Conservation (phyloP, 2,888 invertebrate species). For the Eilema depressum region DNA sequence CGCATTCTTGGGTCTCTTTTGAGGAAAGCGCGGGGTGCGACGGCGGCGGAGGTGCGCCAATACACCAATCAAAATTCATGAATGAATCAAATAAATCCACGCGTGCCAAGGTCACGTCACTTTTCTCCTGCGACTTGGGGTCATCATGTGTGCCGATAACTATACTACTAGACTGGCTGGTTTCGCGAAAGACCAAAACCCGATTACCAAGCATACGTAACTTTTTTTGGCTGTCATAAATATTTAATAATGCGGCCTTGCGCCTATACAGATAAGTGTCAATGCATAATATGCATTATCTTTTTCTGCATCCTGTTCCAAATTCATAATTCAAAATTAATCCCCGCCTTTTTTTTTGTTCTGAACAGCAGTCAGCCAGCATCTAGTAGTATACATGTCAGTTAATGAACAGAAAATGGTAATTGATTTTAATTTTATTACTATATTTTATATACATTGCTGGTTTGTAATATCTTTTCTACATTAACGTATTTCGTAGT, state of each 20-base stretch:
- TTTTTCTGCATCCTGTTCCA: background rate
- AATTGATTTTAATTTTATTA: background rate
- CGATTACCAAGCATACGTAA: background rate
- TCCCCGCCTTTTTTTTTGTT: background rate
- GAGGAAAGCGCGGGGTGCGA: too few relatives aligned
- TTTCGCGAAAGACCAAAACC: too few relatives aligned
- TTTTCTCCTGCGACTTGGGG: too few relatives aligned
- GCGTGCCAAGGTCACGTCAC: too few relatives aligned
- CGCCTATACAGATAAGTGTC: background rate
- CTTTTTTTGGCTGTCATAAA: background rate
- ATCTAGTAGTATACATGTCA: background rate
- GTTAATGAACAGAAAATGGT: background rate
- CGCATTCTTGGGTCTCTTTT: too few relatives aligned
- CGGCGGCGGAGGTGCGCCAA: too few relatives aligned
- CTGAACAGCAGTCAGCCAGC: fast-evolving
- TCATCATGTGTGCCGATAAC: too few relatives aligned
- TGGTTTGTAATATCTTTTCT: conserved; percentile 13
- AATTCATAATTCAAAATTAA: background rate
- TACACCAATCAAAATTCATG: too few relatives aligned
- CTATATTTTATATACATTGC: conserved; percentile 1
- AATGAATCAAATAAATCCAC: too few relatives aligned
- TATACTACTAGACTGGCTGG: too few relatives aligned
- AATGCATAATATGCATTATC: background rate
- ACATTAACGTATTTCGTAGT: background rate
- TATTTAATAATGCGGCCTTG: too few relatives aligned